Percentiles rank a stretch among this genome's conserved stretches.
Evolutionary conservation across 2,888 invertebrate genomes (phyloP).

Genomic region (Eupelmus urozonus): DNA sequence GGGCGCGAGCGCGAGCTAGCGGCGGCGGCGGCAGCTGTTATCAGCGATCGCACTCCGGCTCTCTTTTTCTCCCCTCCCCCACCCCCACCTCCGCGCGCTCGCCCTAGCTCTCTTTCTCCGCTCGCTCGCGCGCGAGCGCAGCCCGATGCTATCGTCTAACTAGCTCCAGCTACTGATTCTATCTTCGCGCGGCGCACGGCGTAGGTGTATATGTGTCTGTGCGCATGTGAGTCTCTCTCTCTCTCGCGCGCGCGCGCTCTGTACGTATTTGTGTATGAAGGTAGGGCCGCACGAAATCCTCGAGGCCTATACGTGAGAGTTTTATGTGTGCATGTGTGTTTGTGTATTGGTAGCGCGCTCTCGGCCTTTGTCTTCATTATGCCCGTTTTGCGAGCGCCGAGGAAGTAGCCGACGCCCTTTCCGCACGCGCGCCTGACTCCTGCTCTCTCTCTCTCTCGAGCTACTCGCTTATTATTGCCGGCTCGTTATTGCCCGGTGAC

Average conservation of each 20-base stretch:
- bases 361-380: conserved; percentile 45
- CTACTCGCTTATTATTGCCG: conserved; percentile 19
- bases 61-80: conserved; percentile 66
- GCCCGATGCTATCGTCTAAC: conserved; percentile 80
- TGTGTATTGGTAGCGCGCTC: background rate
- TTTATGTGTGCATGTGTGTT: no score
- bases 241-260: background rate
- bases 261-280: background rate
- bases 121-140: conserved; percentile 73
- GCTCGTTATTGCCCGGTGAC: background rate
- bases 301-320: no score
- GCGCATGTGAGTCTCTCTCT: conserved; percentile 38
- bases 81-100: conserved; percentile 56
- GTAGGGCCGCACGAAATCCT: no score
- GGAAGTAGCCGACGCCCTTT: conserved; percentile 44
- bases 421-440: background rate
- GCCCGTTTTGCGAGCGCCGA: conserved; percentile 40
- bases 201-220: conserved; percentile 13
- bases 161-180: conserved; percentile 80
- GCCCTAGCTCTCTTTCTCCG: conserved; percentile 62
- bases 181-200: conserved; percentile 70
- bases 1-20: conserved; percentile 62
- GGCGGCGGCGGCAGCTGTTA: conserved; percentile 72
- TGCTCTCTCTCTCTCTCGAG: no score
- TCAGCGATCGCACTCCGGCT: conserved; percentile 78